These are phyloP conservation scores for Cheilosia urbana DNA, from an alignment of 2,888 invertebrate genomes.

Conservation along the genomic window DNA sequence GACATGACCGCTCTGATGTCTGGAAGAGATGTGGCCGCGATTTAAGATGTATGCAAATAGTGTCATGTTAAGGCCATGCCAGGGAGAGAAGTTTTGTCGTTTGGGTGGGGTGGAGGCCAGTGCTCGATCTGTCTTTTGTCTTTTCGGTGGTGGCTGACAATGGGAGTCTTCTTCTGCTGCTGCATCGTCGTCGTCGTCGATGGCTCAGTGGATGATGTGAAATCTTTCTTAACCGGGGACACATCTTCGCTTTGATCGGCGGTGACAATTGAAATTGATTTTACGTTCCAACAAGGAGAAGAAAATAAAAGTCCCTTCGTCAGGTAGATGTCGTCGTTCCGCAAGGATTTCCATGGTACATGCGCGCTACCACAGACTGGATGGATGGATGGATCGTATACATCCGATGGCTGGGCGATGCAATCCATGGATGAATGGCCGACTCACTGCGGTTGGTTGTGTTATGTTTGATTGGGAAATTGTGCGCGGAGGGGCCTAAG, in stretches of 20 bases:
- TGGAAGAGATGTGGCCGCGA: slow-evolving; percentile 75
- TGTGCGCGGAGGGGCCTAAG: slow-evolving; percentile 2
- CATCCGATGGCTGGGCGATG: slow-evolving; percentile 52
- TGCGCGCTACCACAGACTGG: slow-evolving; percentile 28
- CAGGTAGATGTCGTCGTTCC: slow-evolving; percentile 59
- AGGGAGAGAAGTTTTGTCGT: slow-evolving; percentile 61
- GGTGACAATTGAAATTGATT: slow-evolving; percentile 76
- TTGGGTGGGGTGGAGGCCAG: slow-evolving; percentile 57
- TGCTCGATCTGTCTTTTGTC: slow-evolving; percentile 57
- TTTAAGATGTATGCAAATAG: slow-evolving; percentile 78
- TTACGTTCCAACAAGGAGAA: slow-evolving; percentile 36
- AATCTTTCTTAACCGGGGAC: slow-evolving; percentile 69
- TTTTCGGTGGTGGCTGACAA: slow-evolving; percentile 61
- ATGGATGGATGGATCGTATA: slow-evolving; percentile 41
- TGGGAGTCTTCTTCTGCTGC: slow-evolving; percentile 41
- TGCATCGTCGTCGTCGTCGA: not conserved
- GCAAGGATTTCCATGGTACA: slow-evolving; percentile 68
- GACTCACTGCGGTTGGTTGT: slow-evolving; percentile 66
- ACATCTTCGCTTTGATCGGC: slow-evolving; percentile 73
- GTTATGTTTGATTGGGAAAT: slow-evolving; percentile 67
- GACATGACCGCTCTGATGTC: slow-evolving; percentile 77
- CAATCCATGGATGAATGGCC: slow-evolving; percentile 66
- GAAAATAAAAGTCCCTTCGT: slow-evolving; percentile 37
- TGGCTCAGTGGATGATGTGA: slow-evolving; percentile 67
- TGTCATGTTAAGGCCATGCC: slow-evolving; percentile 75